Conservation (phyloP, 2,797 vertebrate genomes). For the Glyptemys insculpta region DNA sequence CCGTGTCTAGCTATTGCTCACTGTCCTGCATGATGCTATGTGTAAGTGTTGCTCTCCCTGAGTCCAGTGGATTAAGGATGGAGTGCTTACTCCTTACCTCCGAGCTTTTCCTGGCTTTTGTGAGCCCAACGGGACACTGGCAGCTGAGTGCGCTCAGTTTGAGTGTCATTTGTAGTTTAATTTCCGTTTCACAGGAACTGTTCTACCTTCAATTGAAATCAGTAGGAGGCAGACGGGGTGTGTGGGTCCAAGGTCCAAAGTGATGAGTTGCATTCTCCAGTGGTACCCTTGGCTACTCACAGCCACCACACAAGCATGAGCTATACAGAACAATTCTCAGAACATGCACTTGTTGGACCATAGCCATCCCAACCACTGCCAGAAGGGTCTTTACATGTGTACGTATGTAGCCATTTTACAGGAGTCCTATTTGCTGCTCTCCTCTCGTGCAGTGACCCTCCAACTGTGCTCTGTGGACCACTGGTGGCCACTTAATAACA, state of each 20-base stretch:
- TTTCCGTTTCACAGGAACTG: not conserved
- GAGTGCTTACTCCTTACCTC: not conserved
- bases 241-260: not conserved
- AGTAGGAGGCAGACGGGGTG: not conserved
- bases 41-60: not conserved
- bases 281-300: not conserved
- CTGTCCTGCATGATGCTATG: not conserved
- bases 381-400: not conserved
- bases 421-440: not conserved
- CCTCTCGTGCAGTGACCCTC: not conserved
- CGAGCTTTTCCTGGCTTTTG: slow-evolving; percentile 14
- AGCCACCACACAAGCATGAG: not conserved
- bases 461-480: not conserved
- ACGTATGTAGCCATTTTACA: not conserved
- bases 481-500: not conserved
- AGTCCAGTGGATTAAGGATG: not conserved
- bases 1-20: not conserved
- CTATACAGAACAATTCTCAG: not conserved
- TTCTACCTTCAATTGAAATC: not conserved
- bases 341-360: not conserved
- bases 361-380: not conserved
- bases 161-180: not conserved
- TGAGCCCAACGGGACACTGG: slow-evolving; percentile 8
- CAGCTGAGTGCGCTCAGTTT: not conserved
- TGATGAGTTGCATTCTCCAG: not conserved